Percentiles rank a stretch among this genome's conserved stretches.
These are phyloP conservation scores for Hoplostethus atlanticus DNA, from an alignment of 2,797 vertebrate genomes.

Conservation along the genomic window DNA sequence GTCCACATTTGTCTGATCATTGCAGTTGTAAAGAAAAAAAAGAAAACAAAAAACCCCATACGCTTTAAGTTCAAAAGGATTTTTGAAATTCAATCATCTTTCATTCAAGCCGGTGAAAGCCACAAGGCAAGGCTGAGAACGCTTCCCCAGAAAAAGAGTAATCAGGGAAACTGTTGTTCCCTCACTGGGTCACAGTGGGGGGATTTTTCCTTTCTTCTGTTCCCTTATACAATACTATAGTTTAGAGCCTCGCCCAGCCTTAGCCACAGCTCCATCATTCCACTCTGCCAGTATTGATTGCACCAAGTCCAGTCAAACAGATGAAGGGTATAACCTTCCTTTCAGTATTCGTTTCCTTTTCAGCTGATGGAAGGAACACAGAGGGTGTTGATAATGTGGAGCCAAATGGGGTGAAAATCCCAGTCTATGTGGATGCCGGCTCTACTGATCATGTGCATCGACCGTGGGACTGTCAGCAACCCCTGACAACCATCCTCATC, in stretches of 20 bases:
- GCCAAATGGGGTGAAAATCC: conserved; percentile 34
- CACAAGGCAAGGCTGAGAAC: conserved; percentile 40
- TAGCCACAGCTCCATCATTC: conserved; percentile 49
- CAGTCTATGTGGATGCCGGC: conserved; percentile 50
- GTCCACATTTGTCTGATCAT: not conserved
- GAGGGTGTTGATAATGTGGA: conserved; percentile 20
- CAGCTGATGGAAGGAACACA: conserved; percentile 42
- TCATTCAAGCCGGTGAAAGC: conserved; percentile 52
- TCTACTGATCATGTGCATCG: conserved; percentile 69
- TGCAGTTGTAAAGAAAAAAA: conserved; percentile 13
- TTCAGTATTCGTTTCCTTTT: conserved; percentile 60
- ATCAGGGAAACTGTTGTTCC: conserved; percentile 64
- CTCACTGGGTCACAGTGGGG: conserved; percentile 55
- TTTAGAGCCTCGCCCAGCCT: conserved; percentile 48
- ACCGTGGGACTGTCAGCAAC: conserved; percentile 54
- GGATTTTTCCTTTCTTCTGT: conserved; percentile 53
- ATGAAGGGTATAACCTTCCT: conserved; percentile 61
- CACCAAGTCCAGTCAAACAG: conserved; percentile 59
- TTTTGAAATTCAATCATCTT: conserved; percentile 49
- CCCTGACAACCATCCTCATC: conserved; percentile 66
- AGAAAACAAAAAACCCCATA: conserved; percentile 1
- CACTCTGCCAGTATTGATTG: conserved; percentile 69
- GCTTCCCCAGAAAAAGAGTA: conserved; percentile 55
- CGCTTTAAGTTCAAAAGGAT: conserved; percentile 21
- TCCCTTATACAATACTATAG: conserved; percentile 42